These are phyloP conservation scores for Eumacrocentrus americanus DNA, from an alignment of 2,888 invertebrate species.

Conservation along the genomic window DNA sequence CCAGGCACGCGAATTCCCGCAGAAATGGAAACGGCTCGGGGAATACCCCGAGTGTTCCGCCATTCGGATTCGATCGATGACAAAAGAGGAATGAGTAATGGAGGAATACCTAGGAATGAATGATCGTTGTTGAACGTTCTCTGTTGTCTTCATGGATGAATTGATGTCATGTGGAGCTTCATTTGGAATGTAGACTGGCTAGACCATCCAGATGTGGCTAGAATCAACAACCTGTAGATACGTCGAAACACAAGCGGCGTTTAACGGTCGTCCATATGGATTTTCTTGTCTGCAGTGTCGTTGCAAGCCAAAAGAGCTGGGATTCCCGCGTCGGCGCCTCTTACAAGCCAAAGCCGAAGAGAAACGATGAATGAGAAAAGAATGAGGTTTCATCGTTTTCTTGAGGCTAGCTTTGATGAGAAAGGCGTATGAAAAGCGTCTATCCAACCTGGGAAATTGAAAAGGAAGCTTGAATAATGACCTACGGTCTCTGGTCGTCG, in stretches of 20 bases:
- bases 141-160: conserved; percentile 11
- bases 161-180: conserved; percentile 28
- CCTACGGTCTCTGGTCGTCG: conserved; percentile 26
- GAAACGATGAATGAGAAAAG: not conserved
- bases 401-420: too few relatives aligned
- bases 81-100: not conserved
- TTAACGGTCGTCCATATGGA: conserved; percentile 20
- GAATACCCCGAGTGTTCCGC: conserved; percentile 14
- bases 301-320: conserved; percentile 4
- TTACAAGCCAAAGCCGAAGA: not conserved
- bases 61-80: not conserved
- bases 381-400: not conserved
- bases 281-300: conserved; percentile 21
- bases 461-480: conserved; percentile 37
- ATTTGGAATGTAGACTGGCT: conserved; percentile 16
- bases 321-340: conserved; percentile 7
- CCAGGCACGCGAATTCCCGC: conserved; percentile 12
- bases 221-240: conserved; percentile 40
- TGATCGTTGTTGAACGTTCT: not conserved
- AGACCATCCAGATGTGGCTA: conserved; percentile 17
- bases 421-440: not conserved
- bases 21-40: conserved; percentile 22
- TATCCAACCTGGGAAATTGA: conserved; percentile 30
- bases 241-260: conserved; percentile 5
- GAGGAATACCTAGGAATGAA: not conserved